These are phyloP conservation scores for Meles meles DNA, from an alignment of 2,113 vertebrate species.

Conservation along the genomic window DNA sequence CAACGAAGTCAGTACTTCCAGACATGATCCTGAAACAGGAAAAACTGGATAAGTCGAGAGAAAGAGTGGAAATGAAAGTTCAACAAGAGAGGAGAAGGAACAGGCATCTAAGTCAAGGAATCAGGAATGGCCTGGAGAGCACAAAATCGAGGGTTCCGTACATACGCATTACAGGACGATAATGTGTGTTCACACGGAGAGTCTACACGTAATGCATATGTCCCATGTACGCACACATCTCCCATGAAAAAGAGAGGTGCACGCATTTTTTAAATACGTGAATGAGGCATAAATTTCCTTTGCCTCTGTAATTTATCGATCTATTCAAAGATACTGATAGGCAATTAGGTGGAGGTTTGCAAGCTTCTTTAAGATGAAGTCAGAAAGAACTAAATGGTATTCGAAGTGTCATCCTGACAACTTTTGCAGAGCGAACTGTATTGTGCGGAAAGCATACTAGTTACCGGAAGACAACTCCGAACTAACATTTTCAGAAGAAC, in stretches of 20 bases:
- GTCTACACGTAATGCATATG: background rate
- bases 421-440: background rate
- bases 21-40: background rate
- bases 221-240: background rate
- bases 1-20: background rate
- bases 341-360: background rate
- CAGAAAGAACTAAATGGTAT: background rate
- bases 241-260: background rate
- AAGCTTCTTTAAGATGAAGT: background rate
- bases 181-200: background rate
- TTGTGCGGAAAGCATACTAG: background rate
- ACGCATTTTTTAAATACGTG: background rate
- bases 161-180: background rate
- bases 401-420: background rate
- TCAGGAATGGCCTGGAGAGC: background rate
- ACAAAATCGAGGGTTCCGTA: background rate
- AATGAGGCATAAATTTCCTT: background rate
- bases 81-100: background rate
- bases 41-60: background rate
- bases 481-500: background rate
- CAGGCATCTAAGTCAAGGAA: background rate
- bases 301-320: background rate
- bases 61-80: background rate
- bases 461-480: background rate
- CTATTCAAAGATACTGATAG: background rate